Evolutionary conservation across 2,797 vertebrate species (phyloP), one percentile per base, ranked within the genome.

Genomic region (Chaunax sp.): DNA sequence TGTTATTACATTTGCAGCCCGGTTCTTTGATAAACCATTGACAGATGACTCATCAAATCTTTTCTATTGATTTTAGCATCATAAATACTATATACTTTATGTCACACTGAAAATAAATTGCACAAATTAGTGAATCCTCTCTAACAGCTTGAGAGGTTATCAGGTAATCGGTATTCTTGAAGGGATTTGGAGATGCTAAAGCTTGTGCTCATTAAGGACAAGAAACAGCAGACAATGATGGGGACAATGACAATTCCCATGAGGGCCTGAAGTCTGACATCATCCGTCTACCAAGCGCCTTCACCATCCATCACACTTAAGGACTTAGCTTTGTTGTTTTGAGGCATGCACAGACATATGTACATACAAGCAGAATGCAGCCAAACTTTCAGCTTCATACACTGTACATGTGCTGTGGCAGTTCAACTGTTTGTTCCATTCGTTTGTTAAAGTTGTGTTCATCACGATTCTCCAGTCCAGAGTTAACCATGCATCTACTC

Each of bases 31-130:
- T 77, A 61, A 68, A 81, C 38, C 79, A 72, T 64, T 63, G 77
- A 72, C 57, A 72, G 72, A 82, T 90, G 91, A 90, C 87, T 89
- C 87, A 88, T 89, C 91, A 87, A 67, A 81, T 85, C 52, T 77
- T 72, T 55, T 77, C 59, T 51, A 89, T 88, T 78, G 86, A 84
- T 80, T 89, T 81, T 53, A 53, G 45, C 62, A 59, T 82, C 73
- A 80, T 90, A 82, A 86, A 82, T 87, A 76, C 90, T 81, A 63
- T 72, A 30, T 73, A 83, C 75, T 81, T 76, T 70, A 76, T 80
- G 74, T 40, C 35, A 70, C 54, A 20, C 51, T 33, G 33, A 52
- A 72, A 74, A 81, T 62, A 69, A 65, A 69, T 50, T 49, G 60
- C 63, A 51, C 40, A 51, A 68, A 53, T 28, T 49, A 45, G 55